Evolutionary conservation across 2,113 vertebrate genomes (phyloP).

Genomic region (Lota lota): DNA sequence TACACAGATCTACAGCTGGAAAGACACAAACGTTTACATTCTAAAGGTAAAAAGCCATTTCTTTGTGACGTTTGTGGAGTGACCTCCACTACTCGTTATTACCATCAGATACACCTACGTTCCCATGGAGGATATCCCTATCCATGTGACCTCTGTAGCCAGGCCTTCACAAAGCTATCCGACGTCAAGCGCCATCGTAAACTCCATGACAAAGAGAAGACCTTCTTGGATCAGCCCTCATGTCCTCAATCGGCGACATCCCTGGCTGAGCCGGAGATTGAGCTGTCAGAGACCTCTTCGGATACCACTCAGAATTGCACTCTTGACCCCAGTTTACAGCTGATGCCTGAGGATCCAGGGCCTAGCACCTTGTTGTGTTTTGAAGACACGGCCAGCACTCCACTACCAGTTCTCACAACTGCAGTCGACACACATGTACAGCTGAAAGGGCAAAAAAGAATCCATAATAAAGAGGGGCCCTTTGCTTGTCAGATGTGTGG

Average conservation of each 20-base stretch:
- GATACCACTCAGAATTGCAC: neutral
- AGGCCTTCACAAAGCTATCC: conserved; percentile 57
- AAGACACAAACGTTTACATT: conserved; percentile 48
- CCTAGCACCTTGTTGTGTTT: too few relatives aligned
- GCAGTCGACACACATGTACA: too few relatives aligned
- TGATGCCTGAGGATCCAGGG: too few relatives aligned
- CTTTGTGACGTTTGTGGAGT: conserved; percentile 32
- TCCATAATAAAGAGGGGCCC: too few relatives aligned
- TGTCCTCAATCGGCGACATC: neutral
- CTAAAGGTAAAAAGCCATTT: conserved; percentile 22
- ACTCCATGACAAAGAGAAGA: conserved; percentile 60
- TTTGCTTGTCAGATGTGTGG: too few relatives aligned
- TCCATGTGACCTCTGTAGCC: conserved; percentile 65
- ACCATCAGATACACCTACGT: too few relatives aligned
- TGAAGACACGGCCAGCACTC: too few relatives aligned
- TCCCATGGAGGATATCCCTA: conserved; percentile 44
- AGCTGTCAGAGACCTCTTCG: neutral
- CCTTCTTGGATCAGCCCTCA: conserved; percentile 25
- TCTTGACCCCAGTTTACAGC: neutral
- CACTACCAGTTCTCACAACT: too few relatives aligned
- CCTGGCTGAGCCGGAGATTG: neutral
- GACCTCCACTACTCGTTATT: too few relatives aligned
- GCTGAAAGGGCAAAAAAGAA: too few relatives aligned
- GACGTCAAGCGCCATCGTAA: conserved; percentile 69
- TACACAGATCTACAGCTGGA: conserved; percentile 20